Conservation (phyloP, 2,888 invertebrate genomes). For the Pyrocoelia pectoralis region DNA sequence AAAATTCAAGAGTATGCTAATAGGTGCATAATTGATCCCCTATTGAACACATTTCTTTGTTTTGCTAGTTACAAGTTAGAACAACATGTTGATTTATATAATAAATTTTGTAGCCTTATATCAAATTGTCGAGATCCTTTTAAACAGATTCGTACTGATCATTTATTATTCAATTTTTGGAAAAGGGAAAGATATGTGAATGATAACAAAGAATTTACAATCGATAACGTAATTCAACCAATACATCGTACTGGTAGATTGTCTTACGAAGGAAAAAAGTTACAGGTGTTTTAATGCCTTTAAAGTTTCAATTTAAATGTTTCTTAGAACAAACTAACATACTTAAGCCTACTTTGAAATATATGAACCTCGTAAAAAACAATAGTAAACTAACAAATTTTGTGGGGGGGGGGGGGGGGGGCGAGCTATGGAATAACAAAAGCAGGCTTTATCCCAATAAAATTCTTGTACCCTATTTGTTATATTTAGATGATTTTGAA, state of each 20-base stretch:
- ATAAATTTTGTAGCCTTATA: conserved; percentile 8
- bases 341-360: conserved; percentile 19
- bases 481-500: conserved; percentile 45
- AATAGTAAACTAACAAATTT: conserved; percentile 34
- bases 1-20: conserved; percentile 16
- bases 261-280: conserved; percentile 21
- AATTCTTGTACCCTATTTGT: conserved; percentile 38
- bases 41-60: conserved; percentile 15
- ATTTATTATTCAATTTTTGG: conserved; percentile 22
- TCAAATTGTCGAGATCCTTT: conserved; percentile 14
- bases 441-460: conserved; percentile 35
- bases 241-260: conserved; percentile 13
- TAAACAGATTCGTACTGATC: conserved; percentile 17
- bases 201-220: conserved; percentile 14
- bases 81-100: conserved; percentile 12
- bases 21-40: conserved; percentile 12
- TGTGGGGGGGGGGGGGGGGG: conserved; percentile 40
- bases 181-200: conserved; percentile 12
- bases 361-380: conserved; percentile 14
- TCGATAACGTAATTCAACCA: conserved; percentile 20
- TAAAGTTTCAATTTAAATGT: conserved; percentile 32
- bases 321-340: conserved; percentile 27
- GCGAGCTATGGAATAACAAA: conserved; percentile 42
- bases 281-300: conserved; percentile 28
- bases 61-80: conserved; percentile 19